Base-by-base conservation (phyloP, 2,113 vertebrate species). In the Cyanoramphus novaezelandiae region DNA sequence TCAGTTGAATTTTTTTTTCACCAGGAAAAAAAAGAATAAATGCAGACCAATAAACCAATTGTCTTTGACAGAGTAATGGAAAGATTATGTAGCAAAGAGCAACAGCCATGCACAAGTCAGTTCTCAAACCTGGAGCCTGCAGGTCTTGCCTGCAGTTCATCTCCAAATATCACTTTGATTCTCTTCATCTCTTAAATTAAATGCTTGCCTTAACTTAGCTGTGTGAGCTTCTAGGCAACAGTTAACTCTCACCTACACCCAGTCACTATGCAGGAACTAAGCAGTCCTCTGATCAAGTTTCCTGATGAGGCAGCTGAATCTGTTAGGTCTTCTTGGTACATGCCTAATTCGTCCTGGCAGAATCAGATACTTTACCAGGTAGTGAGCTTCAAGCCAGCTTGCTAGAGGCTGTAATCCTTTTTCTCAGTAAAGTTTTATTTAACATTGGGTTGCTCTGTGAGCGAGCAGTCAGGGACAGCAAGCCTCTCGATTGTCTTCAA, bases 1-100 rank as follows among this genome's bases (percentile, higher is more conserved):
- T 84, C 8, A 69, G 24, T 18, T 0, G 1, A 59, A 8, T 18
- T 17, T 82, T 53, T 53, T n/a, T 9, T 16, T 4, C 3, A 3
- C 25, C 9, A 12, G 13, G 17, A 70, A 70, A 84, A 81, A 57
- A 74, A 44, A 31, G 29, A 12, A 39, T n/a, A 75, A 65, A 47
- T 29, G 5, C 37, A 83, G 25, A 10, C 17, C 27, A 71, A 3
- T 67, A 44, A 63, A 75, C 88, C 28, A 4, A 46, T 52, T 86
- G 71, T 9, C 9, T 88, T 83, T 86, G 62, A 47, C 18, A 86
- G 43, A 64, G 27, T 37, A 9, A 52, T 37, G n/a, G 20, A 75
- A 88, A 37, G 11, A 41, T n/a, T 70, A 43, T 77, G 16, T 31
- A 70, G n/a, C 29, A 78, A 14, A 50, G 75, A 83, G 21, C 27